phyloP scores from a whole-genome alignment of 1,140 invertebrate species.

The Diorhabda sublineata region DNA sequence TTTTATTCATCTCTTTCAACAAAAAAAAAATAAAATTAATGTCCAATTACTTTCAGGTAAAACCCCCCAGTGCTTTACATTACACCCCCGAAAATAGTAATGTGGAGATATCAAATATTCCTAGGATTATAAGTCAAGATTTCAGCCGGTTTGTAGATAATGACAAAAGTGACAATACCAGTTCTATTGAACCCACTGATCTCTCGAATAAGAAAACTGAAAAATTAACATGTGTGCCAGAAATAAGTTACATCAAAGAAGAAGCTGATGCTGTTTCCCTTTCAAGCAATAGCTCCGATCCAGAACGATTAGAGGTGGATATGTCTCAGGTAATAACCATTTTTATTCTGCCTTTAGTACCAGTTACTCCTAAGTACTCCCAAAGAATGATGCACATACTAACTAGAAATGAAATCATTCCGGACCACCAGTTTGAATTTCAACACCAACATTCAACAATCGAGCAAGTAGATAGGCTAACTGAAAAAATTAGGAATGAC shows the following conservation, averaged over 20 bases:
- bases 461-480: no score
- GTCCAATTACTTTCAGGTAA: constrained; percentile 10
- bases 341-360: no score
- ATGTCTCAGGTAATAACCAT: constrained; percentile 41
- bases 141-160: constrained; percentile 6
- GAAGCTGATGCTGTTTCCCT: constrained; percentile 41
- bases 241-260: constrained; percentile 41
- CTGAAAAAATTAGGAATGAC: no score
- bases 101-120: neutral
- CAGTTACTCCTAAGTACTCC: no score
- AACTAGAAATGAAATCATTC: no score
- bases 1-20: no score
- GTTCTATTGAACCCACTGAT: constrained; percentile 40
- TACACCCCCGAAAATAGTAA: neutral
- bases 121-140: constrained; percentile 13
- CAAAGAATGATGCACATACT: no score
- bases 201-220: constrained; percentile 41
- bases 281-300: constrained; percentile 55
- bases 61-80: constrained; percentile 19
- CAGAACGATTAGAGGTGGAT: constrained; percentile 54
- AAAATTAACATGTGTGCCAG: constrained; percentile 40
- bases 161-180: constrained; percentile 12
- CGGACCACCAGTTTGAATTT: no score
- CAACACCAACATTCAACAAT: no score
- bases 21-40: no score